These are phyloP conservation scores for Syngnathus scovelli DNA, from an alignment of 2,113 vertebrate species.

Conservation along the genomic window DNA sequence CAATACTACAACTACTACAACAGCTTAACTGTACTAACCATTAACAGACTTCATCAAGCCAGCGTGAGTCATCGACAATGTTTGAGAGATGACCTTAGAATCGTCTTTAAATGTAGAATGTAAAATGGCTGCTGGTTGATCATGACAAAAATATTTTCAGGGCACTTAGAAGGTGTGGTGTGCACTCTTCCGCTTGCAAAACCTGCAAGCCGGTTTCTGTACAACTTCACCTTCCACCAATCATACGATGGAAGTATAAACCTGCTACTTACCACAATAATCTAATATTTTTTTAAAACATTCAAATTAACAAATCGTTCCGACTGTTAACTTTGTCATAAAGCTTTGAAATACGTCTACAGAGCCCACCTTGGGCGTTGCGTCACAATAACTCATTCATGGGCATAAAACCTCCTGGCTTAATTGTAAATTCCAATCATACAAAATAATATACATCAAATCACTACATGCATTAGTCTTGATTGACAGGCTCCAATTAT, in stretches of 20 bases:
- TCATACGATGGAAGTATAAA: neutral
- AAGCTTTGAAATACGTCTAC: neutral
- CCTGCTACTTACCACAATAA: neutral
- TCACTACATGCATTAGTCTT: no score
- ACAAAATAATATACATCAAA: no score
- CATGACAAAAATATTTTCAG: neutral
- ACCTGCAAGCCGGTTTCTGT: neutral
- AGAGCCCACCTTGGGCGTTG: neutral
- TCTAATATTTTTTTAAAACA: neutral
- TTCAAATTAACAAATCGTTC: neutral
- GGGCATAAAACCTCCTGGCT: neutral
- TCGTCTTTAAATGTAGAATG: no score
- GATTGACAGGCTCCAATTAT: neutral
- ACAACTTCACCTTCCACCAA: neutral
- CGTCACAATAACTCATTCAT: neutral
- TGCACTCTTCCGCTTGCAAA: neutral
- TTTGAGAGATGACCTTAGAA: neutral
- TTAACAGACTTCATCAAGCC: neutral
- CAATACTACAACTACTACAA: neutral
- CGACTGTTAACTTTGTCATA: neutral
- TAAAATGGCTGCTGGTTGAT: neutral
- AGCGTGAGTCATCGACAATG: neutral
- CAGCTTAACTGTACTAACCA: neutral
- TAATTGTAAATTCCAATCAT: no score
- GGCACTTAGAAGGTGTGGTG: neutral